phyloP scores from a whole-genome alignment of 2,888 invertebrate genomes.

The Hyles lineata region DNA sequence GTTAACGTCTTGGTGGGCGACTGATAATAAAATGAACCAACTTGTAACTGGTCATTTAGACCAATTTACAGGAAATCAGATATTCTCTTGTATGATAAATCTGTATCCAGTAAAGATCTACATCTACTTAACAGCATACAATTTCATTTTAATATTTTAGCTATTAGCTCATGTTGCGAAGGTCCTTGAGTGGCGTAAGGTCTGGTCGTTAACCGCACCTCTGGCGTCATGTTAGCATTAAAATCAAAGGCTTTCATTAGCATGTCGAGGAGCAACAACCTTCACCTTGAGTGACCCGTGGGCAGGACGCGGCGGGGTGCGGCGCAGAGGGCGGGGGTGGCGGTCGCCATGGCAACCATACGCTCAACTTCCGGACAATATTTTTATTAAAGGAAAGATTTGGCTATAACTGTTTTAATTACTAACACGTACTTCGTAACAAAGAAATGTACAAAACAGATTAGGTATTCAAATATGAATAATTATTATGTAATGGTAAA shows the following conservation, averaged over 20 bases:
- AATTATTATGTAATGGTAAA: neutral
- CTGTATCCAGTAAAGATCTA: too few species aligned
- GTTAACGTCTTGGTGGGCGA: too few species aligned
- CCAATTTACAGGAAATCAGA: too few species aligned
- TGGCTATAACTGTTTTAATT: constrained; percentile 31
- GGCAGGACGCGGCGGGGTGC: constrained; percentile 34
- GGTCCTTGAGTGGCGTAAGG: neutral
- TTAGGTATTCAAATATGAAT: neutral
- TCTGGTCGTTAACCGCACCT: neutral
- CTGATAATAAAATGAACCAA: too few species aligned
- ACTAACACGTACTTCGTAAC: neutral
- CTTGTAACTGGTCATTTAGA: neutral
- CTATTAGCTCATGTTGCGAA: neutral
- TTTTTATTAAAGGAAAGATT: constrained; percentile 28
- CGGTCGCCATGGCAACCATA: constrained; percentile 54
- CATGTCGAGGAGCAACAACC: constrained; percentile 54
- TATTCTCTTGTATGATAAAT: too few species aligned
- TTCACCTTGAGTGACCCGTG: constrained; percentile 61
- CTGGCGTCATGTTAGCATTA: constrained; percentile 1
- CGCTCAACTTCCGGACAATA: constrained; percentile 56
- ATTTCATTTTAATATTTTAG: neutral
- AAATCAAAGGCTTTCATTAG: constrained; percentile 25
- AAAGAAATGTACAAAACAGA: neutral
- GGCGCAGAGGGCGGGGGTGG: constrained; percentile 29
- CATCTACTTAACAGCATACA: too few species aligned